Evolutionary conservation across 2,797 vertebrate species (phyloP).

Genomic region (Dromococcyx pavoninus): DNA sequence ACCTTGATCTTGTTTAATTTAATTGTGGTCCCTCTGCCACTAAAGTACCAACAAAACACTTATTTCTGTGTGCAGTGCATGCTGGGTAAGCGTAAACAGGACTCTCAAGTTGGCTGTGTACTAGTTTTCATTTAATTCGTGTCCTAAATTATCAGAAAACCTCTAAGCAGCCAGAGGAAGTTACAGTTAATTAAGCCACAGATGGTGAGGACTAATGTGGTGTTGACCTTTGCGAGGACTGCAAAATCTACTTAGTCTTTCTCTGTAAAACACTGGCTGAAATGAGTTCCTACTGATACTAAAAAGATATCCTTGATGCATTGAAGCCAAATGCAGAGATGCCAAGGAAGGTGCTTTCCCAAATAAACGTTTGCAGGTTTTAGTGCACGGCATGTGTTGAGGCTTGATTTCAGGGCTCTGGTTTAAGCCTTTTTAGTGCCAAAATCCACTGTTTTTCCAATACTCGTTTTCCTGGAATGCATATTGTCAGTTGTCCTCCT

Average conservation of each 20-base stretch:
- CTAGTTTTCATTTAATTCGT: constrained; percentile 52
- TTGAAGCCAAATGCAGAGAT: background rate
- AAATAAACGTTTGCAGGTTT: background rate
- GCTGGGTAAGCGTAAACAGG: background rate
- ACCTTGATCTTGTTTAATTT: background rate
- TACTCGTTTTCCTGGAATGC: background rate
- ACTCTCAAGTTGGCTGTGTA: constrained; percentile 21
- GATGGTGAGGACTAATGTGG: constrained; percentile 71
- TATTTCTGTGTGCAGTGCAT: background rate
- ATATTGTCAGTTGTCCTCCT: background rate
- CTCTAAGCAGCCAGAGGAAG: constrained; percentile 66
- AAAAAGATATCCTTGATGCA: background rate
- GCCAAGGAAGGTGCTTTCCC: background rate
- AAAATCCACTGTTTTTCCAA: background rate
- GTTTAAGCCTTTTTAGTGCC: background rate
- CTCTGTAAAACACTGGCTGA: constrained; percentile 48
- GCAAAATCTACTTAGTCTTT: constrained; percentile 67
- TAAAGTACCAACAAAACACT: background rate
- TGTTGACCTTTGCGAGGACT: constrained; percentile 60
- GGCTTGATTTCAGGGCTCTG: background rate
- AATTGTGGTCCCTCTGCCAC: background rate
- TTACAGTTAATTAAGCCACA: constrained; percentile 70
- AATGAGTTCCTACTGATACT: constrained; percentile 45
- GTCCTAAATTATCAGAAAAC: constrained; percentile 66
- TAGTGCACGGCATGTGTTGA: background rate